These are phyloP conservation scores for Drosophila paulistorum DNA, from an alignment of 1,140 invertebrate genomes.

Conservation along the genomic window DNA sequence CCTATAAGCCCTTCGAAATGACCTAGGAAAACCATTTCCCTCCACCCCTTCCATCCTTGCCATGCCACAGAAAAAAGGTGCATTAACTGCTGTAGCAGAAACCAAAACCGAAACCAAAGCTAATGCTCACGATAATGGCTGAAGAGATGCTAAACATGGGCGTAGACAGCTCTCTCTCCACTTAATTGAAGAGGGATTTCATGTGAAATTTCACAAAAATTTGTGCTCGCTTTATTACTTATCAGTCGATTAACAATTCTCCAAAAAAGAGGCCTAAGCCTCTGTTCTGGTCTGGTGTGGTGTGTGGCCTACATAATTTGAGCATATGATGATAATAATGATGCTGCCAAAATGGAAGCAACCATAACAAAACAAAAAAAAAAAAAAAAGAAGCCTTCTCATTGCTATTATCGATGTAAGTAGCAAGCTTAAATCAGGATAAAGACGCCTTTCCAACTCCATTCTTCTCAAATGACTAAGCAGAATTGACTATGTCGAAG, in stretches of 20 bases:
- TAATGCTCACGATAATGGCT: conserved; percentile 20
- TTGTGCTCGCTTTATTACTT: no score
- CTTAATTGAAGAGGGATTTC: no score
- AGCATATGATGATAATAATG: conserved; percentile 50
- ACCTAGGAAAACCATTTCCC: conserved; percentile 33
- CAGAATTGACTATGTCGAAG: conserved; percentile 41
- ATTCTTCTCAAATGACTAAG: conserved; percentile 40
- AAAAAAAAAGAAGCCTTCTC: conserved; percentile 10
- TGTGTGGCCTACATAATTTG: conserved; percentile 1
- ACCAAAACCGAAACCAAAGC: conserved; percentile 1
- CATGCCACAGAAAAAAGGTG: conserved; percentile 4
- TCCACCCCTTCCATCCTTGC: no score
- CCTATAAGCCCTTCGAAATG: conserved; percentile 56
- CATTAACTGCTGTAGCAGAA: conserved; percentile 9
- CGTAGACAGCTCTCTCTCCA: not conserved
- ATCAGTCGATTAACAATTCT: no score
- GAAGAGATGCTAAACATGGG: not conserved
- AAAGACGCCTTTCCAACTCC: conserved; percentile 8
- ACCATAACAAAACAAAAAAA: no score
- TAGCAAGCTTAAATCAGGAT: conserved; percentile 30
- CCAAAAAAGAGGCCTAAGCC: not conserved
- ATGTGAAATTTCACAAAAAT: no score
- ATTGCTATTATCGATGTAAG: conserved; percentile 44
- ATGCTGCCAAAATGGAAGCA: not conserved
- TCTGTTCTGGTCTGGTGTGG: not conserved